A percentile compares a stretch with the other conserved stretches of the same genome.
Evolutionary conservation across 2,888 invertebrate species (phyloP).

Genomic region (Papilio elwesi): DNA sequence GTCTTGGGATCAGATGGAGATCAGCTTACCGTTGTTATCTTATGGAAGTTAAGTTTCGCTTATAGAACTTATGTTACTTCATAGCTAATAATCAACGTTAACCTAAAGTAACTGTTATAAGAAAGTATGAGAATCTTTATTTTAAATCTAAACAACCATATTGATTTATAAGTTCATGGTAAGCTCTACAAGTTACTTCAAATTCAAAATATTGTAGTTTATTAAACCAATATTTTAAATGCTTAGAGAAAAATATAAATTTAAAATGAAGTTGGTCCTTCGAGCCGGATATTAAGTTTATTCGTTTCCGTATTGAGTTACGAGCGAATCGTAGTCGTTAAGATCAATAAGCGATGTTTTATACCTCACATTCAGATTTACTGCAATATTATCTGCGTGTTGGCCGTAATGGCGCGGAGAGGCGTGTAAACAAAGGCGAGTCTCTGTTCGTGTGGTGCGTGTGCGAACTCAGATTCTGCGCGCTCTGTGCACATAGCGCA

Average conservation of each 20-base stretch:
- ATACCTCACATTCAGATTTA: conserved; percentile 28
- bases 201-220: not conserved
- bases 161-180: too few species aligned
- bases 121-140: too few species aligned
- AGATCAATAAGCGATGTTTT: conserved; percentile 38
- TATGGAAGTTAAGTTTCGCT: too few species aligned
- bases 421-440: conserved; percentile 38
- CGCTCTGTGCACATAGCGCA: conserved; percentile 38
- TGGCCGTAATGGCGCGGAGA: conserved; percentile 25
- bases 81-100: too few species aligned
- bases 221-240: not conserved
- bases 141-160: too few species aligned
- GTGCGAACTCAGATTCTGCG: conserved; percentile 35
- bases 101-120: too few species aligned
- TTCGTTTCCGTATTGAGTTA: conserved; percentile 15
- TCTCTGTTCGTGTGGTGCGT: conserved; percentile 38
- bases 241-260: not conserved
- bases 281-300: conserved; percentile 23
- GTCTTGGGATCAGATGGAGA: too few species aligned
- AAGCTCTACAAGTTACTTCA: not conserved
- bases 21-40: too few species aligned
- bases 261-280: conserved; percentile 4
- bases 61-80: too few species aligned
- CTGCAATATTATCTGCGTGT: conserved; percentile 28
- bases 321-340: conserved; percentile 24